phyloP scores from a whole-genome alignment of 2,888 invertebrate genomes.

The Selenia dentaria region DNA sequence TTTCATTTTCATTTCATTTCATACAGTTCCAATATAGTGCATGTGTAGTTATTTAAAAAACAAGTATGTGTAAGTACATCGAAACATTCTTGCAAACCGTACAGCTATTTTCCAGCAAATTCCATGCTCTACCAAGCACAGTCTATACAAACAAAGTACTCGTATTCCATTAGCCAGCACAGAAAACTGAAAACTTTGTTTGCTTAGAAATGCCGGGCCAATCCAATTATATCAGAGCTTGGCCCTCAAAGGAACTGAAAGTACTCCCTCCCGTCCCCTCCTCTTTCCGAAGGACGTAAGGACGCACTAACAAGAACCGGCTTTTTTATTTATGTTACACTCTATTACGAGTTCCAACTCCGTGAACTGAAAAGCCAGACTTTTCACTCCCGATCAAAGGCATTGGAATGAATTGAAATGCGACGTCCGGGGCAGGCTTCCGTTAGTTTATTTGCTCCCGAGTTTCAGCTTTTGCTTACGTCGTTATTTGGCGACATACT shows the following conservation, averaged over 20 bases:
- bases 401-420: constrained; percentile 45
- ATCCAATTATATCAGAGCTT: constrained; percentile 75
- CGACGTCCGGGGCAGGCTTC: constrained; percentile 36
- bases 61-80: no score
- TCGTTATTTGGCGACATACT: background rate
- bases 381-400: constrained; percentile 48
- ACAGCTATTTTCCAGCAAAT: constrained; percentile 6
- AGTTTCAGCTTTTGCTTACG: background rate
- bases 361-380: constrained; percentile 43
- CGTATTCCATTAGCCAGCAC: constrained; percentile 26
- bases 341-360: constrained; percentile 46
- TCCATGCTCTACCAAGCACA: constrained; percentile 5
- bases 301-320: constrained; percentile 40
- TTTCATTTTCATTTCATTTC: no score
- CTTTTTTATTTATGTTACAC: constrained; percentile 54
- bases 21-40: no score
- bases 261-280: constrained; percentile 36
- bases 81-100: no score
- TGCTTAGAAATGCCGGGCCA: constrained; percentile 57
- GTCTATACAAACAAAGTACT: constrained; percentile 12
- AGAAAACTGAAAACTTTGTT: constrained; percentile 39
- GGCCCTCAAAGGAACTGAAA: constrained; percentile 64
- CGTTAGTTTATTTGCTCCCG: constrained; percentile 24
- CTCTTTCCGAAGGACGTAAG: constrained; percentile 39
- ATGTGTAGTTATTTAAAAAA: no score